Evolutionary conservation across 2,888 invertebrate genomes (phyloP).

Genomic region (Stenolophus ochropezus): DNA sequence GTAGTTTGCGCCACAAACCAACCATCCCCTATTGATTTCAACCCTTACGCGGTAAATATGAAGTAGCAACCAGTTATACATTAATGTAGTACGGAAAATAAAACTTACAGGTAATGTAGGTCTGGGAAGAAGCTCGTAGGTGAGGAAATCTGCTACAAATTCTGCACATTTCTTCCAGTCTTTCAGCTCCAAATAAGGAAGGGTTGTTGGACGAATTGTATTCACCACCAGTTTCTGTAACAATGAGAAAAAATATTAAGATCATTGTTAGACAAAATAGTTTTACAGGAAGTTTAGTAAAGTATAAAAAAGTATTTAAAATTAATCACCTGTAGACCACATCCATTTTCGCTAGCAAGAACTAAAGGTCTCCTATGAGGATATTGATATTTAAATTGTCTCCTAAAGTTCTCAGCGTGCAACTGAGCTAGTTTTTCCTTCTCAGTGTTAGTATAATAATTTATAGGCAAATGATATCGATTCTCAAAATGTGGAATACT

Average conservation of each 20-base stretch:
- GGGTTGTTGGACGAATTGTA: slow-evolving; percentile 85
- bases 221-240: slow-evolving; percentile 96
- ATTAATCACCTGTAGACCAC: slow-evolving; percentile 80
- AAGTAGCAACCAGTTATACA: background rate
- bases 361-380: slow-evolving; percentile 80
- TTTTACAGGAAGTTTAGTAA: too few species aligned
- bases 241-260: too few species aligned
- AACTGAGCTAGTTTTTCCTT: slow-evolving; percentile 84
- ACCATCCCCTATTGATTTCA: background rate
- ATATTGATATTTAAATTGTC: slow-evolving; percentile 79
- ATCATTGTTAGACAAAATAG: too few species aligned
- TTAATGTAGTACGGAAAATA: background rate
- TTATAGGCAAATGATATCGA: slow-evolving; percentile 78
- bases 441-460: slow-evolving; percentile 79
- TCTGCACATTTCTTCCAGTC: slow-evolving; percentile 83
- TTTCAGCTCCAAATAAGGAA: slow-evolving; percentile 82
- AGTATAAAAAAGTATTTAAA: too few species aligned
- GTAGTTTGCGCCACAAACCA: background rate
- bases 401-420: slow-evolving; percentile 86
- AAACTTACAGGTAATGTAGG: slow-evolving; percentile 82
- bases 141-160: slow-evolving; percentile 86
- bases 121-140: slow-evolving; percentile 82
- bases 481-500: slow-evolving; percentile 76
- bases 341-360: slow-evolving; percentile 85
- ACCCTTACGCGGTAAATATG: background rate